Percentiles rank a stretch among this genome's conserved stretches.
Conservation (phyloP, 2,797 vertebrate genomes). For the Sciurus vulgaris region DNA sequence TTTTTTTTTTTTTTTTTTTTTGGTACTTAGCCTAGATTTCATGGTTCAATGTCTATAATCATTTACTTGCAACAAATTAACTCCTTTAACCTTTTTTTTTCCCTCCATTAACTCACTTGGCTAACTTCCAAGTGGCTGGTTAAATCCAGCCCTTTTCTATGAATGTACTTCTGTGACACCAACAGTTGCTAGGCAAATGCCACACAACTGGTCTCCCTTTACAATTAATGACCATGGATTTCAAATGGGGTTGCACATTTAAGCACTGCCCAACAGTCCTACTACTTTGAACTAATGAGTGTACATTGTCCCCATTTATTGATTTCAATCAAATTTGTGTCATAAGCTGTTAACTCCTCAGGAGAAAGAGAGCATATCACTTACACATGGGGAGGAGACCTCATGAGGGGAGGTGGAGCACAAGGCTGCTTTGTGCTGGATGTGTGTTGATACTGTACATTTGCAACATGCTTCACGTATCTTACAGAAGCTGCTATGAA, state of each 20-base stretch:
- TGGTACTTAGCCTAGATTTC: not conserved
- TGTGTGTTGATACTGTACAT: not conserved
- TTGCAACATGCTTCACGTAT: not conserved
- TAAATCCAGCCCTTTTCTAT: not conserved
- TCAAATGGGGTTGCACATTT: not conserved
- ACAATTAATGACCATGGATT: not conserved
- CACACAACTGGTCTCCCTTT: not conserved
- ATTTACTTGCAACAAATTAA: constrained; percentile 51
- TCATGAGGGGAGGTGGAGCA: not conserved
- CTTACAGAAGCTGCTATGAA: not conserved
- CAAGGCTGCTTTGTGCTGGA: not conserved
- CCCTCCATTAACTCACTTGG: constrained; percentile 29
- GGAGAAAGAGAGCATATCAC: not conserved
- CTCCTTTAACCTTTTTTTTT: not conserved
- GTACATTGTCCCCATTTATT: not conserved
- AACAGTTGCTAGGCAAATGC: not conserved
- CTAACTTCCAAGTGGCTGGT: constrained; percentile 8
- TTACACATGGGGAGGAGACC: not conserved
- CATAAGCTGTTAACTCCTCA: not conserved
- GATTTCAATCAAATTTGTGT: not conserved
- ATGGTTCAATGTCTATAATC: not conserved
- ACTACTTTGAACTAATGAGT: not conserved
- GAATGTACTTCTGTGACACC: not conserved
- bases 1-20: not conserved
- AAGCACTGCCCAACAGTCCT: not conserved